Conservation (phyloP, 2,888 invertebrate genomes). For the Dioctria rufipes region DNA sequence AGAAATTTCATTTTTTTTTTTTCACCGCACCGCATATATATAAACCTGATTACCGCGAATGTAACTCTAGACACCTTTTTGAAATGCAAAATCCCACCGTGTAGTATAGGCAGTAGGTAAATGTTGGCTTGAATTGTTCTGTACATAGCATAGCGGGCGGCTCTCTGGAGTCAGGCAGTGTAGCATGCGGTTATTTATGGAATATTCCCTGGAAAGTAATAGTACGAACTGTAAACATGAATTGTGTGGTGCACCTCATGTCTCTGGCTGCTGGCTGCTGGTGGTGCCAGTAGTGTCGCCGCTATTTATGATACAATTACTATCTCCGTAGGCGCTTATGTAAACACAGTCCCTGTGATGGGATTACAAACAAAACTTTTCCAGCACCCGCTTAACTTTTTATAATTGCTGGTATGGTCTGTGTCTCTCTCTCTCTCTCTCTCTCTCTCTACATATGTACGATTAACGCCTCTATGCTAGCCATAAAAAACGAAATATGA, state of each 20-base stretch:
- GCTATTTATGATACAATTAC: conserved; percentile 41
- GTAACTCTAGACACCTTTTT: conserved; percentile 11
- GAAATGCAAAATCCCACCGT: not conserved
- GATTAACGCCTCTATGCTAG: conserved; percentile 11
- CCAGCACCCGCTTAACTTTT: conserved; percentile 1
- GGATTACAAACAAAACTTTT: conserved; percentile 27
- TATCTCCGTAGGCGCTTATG: conserved; percentile 4
- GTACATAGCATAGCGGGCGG: not conserved
- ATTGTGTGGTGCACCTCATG: conserved; percentile 9
- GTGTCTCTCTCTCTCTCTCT: not conserved
- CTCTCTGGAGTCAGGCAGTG: no score
- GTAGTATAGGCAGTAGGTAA: not conserved
- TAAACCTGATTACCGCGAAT: conserved; percentile 23
- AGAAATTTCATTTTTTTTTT: not conserved
- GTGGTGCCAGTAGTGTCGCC: not conserved
- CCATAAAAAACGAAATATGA: not conserved
- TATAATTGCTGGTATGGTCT: conserved; percentile 15
- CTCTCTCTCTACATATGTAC: no score
- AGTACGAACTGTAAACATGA: conserved; percentile 26
- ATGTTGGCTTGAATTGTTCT: not conserved
- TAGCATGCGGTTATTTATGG: conserved; percentile 12
- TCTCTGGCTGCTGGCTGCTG: not conserved
- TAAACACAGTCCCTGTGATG: not conserved
- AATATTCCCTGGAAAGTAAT: conserved; percentile 38
- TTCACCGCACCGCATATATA: no score